Evolutionary conservation across 2,888 invertebrate genomes (phyloP).

Genomic region (Tridacna gigas): DNA sequence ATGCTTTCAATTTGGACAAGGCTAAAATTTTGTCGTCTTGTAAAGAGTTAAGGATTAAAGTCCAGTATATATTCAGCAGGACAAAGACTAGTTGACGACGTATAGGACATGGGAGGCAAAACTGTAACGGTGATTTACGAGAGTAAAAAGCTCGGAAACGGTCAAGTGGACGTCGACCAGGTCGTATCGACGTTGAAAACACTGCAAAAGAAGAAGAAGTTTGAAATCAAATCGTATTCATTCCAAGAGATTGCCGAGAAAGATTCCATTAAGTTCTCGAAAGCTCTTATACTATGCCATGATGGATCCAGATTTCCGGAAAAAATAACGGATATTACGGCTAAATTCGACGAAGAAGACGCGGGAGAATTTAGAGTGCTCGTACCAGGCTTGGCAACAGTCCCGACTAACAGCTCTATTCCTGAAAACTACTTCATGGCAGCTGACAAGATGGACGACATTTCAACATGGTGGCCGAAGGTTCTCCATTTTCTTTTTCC

Average conservation of each 20-base stretch:
- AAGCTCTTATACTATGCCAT: constrained; percentile 9
- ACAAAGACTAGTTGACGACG: no score
- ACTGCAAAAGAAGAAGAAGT: neutral
- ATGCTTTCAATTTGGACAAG: no score
- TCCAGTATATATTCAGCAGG: no score
- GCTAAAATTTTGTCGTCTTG: no score
- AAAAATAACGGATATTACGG: neutral
- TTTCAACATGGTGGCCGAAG: constrained; percentile 18
- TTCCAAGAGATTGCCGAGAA: constrained; percentile 5
- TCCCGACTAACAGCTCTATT: neutral
- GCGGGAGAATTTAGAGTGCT: neutral
- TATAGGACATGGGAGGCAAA: neutral
- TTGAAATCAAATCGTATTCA: neutral
- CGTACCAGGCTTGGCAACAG: neutral
- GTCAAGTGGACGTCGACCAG: neutral
- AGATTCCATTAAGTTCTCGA: constrained; percentile 3
- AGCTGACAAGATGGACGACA: neutral
- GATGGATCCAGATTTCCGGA: neutral
- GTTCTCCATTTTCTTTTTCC: constrained; percentile 12
- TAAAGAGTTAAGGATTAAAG: no score
- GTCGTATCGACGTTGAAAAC: neutral
- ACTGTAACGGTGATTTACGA: neutral
- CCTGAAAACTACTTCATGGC: neutral
- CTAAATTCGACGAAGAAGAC: neutral
- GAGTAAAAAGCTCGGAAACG: neutral